A percentile compares a stretch with the other conserved stretches of the same genome.
These are phyloP conservation scores for Dasysyrphus albostriatus DNA, from an alignment of 2,888 invertebrate genomes.

Conservation along the genomic window DNA sequence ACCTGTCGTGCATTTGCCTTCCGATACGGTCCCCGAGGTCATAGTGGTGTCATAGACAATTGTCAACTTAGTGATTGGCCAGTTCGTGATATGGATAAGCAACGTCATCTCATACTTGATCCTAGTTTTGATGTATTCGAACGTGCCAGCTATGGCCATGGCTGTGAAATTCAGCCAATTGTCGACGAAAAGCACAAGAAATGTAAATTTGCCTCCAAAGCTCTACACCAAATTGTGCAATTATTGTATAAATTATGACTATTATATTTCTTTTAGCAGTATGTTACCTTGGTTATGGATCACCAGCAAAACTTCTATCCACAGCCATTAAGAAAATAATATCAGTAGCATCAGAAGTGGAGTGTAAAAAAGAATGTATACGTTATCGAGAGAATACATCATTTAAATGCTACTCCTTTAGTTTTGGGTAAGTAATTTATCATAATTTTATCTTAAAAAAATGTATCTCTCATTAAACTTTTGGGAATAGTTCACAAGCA, in stretches of 20 bases:
- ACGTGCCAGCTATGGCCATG: slow-evolving; percentile 91
- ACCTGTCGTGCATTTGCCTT: slow-evolving; percentile 92
- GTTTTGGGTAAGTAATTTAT: slow-evolving; percentile 86
- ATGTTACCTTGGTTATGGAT: slow-evolving; percentile 91
- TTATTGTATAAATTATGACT: slow-evolving; percentile 30
- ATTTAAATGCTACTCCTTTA: slow-evolving; percentile 91
- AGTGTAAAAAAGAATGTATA: slow-evolving; percentile 89
- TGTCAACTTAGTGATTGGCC: slow-evolving; percentile 91
- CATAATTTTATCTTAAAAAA: not conserved
- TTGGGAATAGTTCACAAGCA: slow-evolving; percentile 80
- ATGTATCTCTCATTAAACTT: not conserved
- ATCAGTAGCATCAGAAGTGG: slow-evolving; percentile 87
- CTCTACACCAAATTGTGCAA: not conserved
- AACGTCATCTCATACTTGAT: slow-evolving; percentile 86
- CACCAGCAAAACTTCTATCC: slow-evolving; percentile 89
- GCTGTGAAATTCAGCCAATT: slow-evolving; percentile 89
- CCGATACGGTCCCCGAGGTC: slow-evolving; percentile 87
- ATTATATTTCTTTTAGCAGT: slow-evolving; percentile 84
- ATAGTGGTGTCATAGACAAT: slow-evolving; percentile 89
- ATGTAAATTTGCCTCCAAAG: slow-evolving; percentile 77
- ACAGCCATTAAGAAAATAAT: slow-evolving; percentile 88
- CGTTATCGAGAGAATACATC: slow-evolving; percentile 84
- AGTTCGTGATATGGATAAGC: slow-evolving; percentile 87
- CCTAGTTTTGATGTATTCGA: slow-evolving; percentile 91
- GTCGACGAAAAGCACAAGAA: slow-evolving; percentile 84